Percentiles rank a stretch among this genome's conserved stretches.
Evolutionary conservation across 2,797 vertebrate species (phyloP).

Genomic region (Gadopsis bispinosus): DNA sequence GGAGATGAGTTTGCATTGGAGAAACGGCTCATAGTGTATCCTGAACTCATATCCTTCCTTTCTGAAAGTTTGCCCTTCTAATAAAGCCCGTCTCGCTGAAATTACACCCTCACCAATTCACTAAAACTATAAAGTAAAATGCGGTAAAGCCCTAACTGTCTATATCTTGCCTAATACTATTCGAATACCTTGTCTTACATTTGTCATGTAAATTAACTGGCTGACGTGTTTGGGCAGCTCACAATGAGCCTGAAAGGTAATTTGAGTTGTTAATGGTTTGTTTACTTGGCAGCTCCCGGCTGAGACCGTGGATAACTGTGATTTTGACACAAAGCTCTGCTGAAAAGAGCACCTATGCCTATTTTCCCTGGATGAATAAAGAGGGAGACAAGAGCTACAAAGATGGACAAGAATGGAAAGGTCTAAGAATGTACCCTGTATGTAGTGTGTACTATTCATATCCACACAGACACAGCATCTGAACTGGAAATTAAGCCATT

Average conservation of each 20-base stretch:
- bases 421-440: conserved; percentile 5
- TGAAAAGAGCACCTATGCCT: conserved; percentile 3
- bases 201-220: neutral
- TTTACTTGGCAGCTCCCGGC: conserved; percentile 53
- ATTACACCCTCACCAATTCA: neutral
- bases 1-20: neutral
- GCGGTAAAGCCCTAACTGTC: neutral
- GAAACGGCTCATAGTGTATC: neutral
- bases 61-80: neutral
- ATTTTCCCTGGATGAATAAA: conserved; percentile 19
- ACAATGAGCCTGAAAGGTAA: conserved; percentile 23
- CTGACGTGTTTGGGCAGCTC: neutral
- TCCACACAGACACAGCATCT: conserved; percentile 19
- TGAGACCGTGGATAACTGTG: conserved; percentile 17
- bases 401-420: too few species aligned
- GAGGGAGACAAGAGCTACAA: conserved; percentile 11
- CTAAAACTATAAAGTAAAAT: neutral
- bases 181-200: neutral
- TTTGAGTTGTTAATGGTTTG: conserved; percentile 50
- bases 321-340: conserved; percentile 16
- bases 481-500: neutral
- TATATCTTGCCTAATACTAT: too few species aligned
- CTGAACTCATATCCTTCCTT: neutral
- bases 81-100: neutral
- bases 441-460: neutral